Percentiles rank a stretch among this genome's conserved stretches.
Conservation (phyloP, 2,113 vertebrate genomes). For the Panurus biarmicus region DNA sequence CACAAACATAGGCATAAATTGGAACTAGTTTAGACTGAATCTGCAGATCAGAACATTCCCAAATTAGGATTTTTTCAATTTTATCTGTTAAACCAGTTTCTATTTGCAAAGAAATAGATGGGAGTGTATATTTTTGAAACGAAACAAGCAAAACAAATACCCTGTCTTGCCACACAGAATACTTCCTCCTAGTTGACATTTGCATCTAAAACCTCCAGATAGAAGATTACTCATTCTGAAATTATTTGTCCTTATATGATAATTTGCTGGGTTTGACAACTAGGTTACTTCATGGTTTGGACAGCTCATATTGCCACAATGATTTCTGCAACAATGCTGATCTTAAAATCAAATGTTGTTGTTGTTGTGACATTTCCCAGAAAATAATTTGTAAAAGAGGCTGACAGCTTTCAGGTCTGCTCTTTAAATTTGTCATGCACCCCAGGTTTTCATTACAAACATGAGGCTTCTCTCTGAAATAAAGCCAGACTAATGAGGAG, state of each 20-base stretch:
- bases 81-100: neutral
- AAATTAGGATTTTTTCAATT: neutral
- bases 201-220: neutral
- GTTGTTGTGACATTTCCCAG: neutral
- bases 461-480: neutral
- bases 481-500: accelerated
- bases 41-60: neutral
- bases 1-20: neutral
- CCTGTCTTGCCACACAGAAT: neutral
- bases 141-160: neutral
- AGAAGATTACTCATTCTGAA: neutral
- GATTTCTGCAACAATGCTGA: neutral
- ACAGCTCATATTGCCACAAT: neutral
- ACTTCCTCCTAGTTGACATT: neutral
- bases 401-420: neutral
- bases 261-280: neutral
- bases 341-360: neutral
- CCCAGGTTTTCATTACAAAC: neutral
- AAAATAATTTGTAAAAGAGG: neutral
- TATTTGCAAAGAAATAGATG: neutral
- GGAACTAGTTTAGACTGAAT: neutral
- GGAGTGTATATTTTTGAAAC: neutral
- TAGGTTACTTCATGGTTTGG: neutral
- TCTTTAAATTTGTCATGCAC: neutral
- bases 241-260: neutral